These are phyloP conservation scores for Lycia hirtaria DNA, from an alignment of 2,888 invertebrate species.

Conservation along the genomic window DNA sequence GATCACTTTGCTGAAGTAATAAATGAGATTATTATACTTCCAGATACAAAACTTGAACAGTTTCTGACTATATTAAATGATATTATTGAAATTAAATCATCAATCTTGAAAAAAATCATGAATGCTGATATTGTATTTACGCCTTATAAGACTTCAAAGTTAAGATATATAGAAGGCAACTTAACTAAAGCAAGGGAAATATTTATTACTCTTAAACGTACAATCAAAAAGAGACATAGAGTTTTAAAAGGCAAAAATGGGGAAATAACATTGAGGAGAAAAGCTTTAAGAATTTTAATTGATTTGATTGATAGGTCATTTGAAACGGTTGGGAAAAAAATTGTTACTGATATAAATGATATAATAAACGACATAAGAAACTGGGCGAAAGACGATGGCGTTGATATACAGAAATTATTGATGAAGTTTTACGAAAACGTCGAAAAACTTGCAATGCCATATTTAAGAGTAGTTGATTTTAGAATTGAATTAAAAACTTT, in stretches of 20 bases:
- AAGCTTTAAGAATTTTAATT: conserved; percentile 50
- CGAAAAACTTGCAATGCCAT: not conserved
- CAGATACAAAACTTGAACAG: conserved; percentile 40
- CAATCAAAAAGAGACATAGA: conserved; percentile 48
- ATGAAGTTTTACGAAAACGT: not conserved
- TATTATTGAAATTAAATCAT: conserved; percentile 29
- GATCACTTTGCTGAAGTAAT: conserved; percentile 50
- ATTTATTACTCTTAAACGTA: conserved; percentile 32
- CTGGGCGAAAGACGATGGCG: conserved; percentile 32
- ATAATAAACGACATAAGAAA: conserved; percentile 38
- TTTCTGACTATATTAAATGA: conserved; percentile 30
- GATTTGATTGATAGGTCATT: conserved; percentile 58
- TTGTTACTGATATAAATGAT: conserved; percentile 44
- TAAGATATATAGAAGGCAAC: conserved; percentile 15
- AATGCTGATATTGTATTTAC: conserved; percentile 34
- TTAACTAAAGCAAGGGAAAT: conserved; percentile 32
- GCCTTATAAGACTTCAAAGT: conserved; percentile 34
- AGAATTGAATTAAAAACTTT: conserved; percentile 9
- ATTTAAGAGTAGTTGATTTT: not conserved
- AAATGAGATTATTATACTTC: conserved; percentile 44
- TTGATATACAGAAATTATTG: not conserved
- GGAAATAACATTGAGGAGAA: conserved; percentile 35
- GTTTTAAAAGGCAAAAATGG: conserved; percentile 27
- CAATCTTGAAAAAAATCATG: conserved; percentile 41
- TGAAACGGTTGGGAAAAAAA: conserved; percentile 37